phyloP scores from a whole-genome alignment of 1,140 invertebrate species.

The Adoxophyes honmai region DNA sequence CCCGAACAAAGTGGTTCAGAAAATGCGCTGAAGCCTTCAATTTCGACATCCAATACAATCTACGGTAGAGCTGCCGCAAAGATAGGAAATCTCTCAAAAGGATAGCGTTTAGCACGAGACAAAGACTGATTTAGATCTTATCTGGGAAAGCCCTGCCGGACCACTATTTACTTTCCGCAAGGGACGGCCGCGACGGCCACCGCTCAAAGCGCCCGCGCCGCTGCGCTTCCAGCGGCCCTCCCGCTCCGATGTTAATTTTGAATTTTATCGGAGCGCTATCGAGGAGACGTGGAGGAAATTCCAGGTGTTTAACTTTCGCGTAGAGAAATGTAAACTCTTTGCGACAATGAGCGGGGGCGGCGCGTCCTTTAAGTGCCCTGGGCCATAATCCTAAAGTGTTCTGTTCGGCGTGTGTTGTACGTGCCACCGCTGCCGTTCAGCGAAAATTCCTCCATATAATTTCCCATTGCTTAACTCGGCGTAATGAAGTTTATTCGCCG shows the following conservation, averaged over 20 bases:
- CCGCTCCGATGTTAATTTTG: constrained; percentile 15
- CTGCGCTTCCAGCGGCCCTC: constrained; percentile 18
- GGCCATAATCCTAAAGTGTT: constrained; percentile 46
- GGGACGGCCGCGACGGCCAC: constrained; percentile 28
- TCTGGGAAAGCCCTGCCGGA: constrained; percentile 48
- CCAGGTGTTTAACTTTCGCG: constrained; percentile 27
- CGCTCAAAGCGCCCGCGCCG: constrained; percentile 33
- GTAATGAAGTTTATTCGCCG: constrained; percentile 75
- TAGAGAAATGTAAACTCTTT: constrained; percentile 23
- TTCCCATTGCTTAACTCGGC: constrained; percentile 66
- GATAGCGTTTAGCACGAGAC: constrained; percentile 67
- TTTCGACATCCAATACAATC: constrained; percentile 56
- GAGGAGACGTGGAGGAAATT: constrained; percentile 17
- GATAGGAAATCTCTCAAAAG: constrained; percentile 71
- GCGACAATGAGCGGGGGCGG: constrained; percentile 28
- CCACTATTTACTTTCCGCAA: constrained; percentile 68
- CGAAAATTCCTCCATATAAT: constrained; percentile 74
- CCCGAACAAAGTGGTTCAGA: constrained; percentile 18
- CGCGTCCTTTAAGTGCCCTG: constrained; percentile 41
- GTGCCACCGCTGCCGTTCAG: constrained; percentile 47
- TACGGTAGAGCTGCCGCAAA: constrained; percentile 51
- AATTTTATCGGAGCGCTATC: constrained; percentile 16
- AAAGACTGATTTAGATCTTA: constrained; percentile 71
- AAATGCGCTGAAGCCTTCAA: constrained; percentile 33
- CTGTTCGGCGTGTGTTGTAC: constrained; percentile 35